phyloP scores from a whole-genome alignment of 2,797 vertebrate genomes.

The Tarsius wallacei region DNA sequence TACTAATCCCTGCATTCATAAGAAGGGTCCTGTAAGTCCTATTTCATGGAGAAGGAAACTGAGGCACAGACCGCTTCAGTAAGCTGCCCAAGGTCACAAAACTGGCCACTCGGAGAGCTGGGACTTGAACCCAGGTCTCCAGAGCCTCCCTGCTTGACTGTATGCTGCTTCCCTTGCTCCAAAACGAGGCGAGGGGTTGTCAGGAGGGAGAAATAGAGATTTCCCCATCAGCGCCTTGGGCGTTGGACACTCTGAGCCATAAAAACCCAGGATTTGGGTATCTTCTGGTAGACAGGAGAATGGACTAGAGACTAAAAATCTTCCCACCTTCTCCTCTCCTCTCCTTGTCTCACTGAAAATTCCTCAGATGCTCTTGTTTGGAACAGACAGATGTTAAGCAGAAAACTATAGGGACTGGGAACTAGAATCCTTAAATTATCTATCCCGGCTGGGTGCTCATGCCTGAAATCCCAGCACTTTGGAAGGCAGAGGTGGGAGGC shows the following conservation, averaged over 20 bases:
- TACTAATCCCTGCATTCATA: not conserved
- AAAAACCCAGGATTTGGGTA: not conserved
- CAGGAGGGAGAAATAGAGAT: not conserved
- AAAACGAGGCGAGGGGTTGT: not conserved
- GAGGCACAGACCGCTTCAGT: not conserved
- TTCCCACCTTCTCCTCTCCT: accelerated
- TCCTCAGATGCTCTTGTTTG: not conserved
- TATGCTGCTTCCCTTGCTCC: not conserved
- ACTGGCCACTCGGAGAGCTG: not conserved
- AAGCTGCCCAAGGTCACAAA: not conserved
- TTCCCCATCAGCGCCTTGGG: not conserved
- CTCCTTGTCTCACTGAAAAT: not conserved
- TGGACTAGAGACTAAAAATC: not conserved
- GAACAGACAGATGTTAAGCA: not conserved
- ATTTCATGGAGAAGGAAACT: not conserved
- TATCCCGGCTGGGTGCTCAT: too few relatives aligned
- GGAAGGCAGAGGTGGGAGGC: too few relatives aligned
- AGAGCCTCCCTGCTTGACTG: not conserved
- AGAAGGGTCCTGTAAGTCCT: not conserved
- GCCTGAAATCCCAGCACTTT: too few relatives aligned
- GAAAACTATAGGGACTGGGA: not conserved
- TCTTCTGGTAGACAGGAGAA: not conserved
- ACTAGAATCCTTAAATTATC: not conserved
- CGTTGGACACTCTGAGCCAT: too few relatives aligned
- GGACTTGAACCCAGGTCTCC: not conserved